Conservation (phyloP, 2,113 vertebrate genomes). For the Sinocyclocheilus grahami region DNA sequence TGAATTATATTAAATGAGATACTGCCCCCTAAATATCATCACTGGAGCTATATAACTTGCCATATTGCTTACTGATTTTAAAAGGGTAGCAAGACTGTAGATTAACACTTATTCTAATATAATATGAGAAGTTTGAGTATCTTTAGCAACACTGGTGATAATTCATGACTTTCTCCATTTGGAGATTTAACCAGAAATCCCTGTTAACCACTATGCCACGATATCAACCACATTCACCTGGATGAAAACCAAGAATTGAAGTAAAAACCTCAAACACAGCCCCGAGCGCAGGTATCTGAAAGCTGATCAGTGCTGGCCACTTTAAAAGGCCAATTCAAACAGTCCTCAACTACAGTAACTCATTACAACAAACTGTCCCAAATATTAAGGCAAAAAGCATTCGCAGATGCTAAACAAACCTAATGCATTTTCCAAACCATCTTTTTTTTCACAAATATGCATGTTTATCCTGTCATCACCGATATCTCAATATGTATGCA, state of each 20-base stretch:
- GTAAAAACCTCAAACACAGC: constrained; percentile 19
- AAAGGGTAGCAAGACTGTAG: too few relatives aligned
- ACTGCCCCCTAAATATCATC: too few relatives aligned
- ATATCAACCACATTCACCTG: constrained; percentile 23
- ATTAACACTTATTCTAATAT: too few relatives aligned
- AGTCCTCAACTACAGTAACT: neutral
- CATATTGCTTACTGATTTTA: too few relatives aligned
- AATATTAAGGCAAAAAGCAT: neutral
- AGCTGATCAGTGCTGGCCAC: constrained; percentile 9
- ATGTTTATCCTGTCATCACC: constrained; percentile 33
- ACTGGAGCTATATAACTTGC: too few relatives aligned
- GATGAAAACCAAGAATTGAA: constrained; percentile 5
- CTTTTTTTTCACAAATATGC: neutral
- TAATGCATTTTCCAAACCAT: neutral
- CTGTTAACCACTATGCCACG: neutral
- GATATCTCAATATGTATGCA: constrained; percentile 49
- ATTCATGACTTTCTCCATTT: neutral
- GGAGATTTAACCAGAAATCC: neutral
- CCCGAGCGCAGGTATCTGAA: neutral
- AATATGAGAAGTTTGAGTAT: neutral
- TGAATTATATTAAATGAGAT: too few relatives aligned
- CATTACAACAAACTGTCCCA: neutral
- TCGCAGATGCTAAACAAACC: neutral
- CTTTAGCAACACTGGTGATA: neutral
- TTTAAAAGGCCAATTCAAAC: constrained; percentile 8